phyloP scores from a whole-genome alignment of 1,140 invertebrate genomes.

The Diachasma alloeum region DNA sequence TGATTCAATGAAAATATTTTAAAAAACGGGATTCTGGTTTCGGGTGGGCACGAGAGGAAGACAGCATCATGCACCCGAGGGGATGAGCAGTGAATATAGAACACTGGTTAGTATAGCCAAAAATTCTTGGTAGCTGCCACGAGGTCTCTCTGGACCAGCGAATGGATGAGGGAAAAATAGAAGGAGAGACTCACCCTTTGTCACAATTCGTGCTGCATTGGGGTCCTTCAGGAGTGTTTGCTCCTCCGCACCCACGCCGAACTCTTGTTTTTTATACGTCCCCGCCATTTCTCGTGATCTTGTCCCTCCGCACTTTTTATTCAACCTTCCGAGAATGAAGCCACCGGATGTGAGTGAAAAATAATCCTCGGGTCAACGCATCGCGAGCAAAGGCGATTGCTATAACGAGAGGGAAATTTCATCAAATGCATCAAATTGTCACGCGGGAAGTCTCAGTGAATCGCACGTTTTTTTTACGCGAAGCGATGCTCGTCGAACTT shows the following conservation, averaged over 20 bases:
- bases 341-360: background rate
- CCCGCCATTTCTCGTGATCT: conserved; percentile 52
- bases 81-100: background rate
- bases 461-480: too few species aligned
- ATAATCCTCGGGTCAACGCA: background rate
- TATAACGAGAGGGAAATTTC: background rate
- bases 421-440: background rate
- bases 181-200: conserved; percentile 53
- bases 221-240: conserved; percentile 58
- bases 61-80: background rate
- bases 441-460: too few species aligned
- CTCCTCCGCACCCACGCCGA: conserved; percentile 52
- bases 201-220: conserved; percentile 51
- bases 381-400: background rate
- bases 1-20: background rate
- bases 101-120: background rate
- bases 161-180: background rate
- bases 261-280: conserved; percentile 61
- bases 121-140: background rate
- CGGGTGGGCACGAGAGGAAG: background rate
- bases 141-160: background rate
- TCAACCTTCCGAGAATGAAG: too few species aligned
- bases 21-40: background rate
- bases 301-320: background rate
- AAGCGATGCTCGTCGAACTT: too few species aligned